A percentile compares a stretch with the other conserved stretches of the same genome.
Evolutionary conservation across 2,888 invertebrate genomes (phyloP).

Genomic region (Brenthis daphne): DNA sequence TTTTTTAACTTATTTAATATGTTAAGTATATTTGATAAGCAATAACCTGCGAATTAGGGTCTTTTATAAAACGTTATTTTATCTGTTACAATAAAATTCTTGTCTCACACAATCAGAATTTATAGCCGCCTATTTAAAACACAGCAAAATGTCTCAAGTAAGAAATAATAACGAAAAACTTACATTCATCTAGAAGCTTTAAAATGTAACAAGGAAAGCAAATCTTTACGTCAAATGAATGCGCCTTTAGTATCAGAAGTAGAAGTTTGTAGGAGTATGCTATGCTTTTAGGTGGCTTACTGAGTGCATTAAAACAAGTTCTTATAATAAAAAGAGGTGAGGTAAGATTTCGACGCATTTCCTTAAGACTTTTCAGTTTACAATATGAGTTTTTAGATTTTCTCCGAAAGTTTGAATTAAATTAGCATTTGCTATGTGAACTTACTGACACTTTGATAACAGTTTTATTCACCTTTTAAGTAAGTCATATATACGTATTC

Average conservation of each 20-base stretch:
- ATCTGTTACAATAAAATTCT: no score
- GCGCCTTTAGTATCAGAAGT: slow-evolving; percentile 25
- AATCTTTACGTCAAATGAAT: slow-evolving; percentile 32
- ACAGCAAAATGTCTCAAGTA: neutral
- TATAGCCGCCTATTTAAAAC: neutral
- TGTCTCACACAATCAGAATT: neutral
- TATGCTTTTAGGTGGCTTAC: slow-evolving; percentile 32
- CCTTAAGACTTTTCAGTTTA: slow-evolving; percentile 50
- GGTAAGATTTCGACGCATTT: slow-evolving; percentile 45
- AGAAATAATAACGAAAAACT: slow-evolving; percentile 11
- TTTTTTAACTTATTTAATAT: no score
- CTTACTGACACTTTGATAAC: slow-evolving; percentile 56
- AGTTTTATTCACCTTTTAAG: slow-evolving; percentile 55
- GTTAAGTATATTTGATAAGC: no score
- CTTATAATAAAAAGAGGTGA: slow-evolving; percentile 32
- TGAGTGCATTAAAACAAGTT: slow-evolving; percentile 38
- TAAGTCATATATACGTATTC: slow-evolving; percentile 32
- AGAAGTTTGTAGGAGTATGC: slow-evolving; percentile 18
- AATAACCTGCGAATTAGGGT: no score
- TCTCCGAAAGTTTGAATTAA: slow-evolving; percentile 58
- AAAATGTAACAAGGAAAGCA: slow-evolving; percentile 47
- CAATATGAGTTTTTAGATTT: slow-evolving; percentile 59
- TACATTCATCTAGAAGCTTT: slow-evolving; percentile 15
- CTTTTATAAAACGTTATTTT: no score
- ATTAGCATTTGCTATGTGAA: slow-evolving; percentile 73